These are phyloP conservation scores for Polydrusus pterygomalis DNA, from an alignment of 2,888 invertebrate species.

Conservation along the genomic window DNA sequence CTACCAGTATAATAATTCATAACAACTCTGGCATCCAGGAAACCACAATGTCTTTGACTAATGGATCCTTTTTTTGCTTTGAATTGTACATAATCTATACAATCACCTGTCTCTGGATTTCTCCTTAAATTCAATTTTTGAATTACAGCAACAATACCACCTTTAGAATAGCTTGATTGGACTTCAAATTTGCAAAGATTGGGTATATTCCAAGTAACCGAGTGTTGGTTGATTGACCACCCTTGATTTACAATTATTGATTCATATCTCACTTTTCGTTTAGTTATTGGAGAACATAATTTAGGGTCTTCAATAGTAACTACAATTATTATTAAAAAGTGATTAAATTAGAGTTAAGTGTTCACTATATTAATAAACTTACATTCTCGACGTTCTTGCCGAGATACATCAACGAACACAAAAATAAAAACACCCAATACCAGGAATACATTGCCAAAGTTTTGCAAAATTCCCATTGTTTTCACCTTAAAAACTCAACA, in stretches of 20 bases:
- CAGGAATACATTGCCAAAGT: background rate
- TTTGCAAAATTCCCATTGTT: constrained; percentile 6
- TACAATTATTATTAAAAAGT: constrained; percentile 20
- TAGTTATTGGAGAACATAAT: constrained; percentile 58
- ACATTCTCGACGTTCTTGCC: constrained; percentile 29
- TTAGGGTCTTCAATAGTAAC: constrained; percentile 42
- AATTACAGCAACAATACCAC: constrained; percentile 73
- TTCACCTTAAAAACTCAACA: constrained; percentile 14
- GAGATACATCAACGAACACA: constrained; percentile 24
- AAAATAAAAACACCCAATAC: constrained; percentile 27
- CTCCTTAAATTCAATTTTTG: constrained; percentile 72
- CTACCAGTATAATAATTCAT: constrained; percentile 29
- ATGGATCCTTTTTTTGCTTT: constrained; percentile 65
- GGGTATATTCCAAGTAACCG: constrained; percentile 62
- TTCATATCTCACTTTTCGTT: constrained; percentile 62
- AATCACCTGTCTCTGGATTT: constrained; percentile 67
- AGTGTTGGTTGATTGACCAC: constrained; percentile 60
- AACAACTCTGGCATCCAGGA: constrained; percentile 62
- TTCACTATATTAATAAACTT: constrained; percentile 12
- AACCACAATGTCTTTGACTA: constrained; percentile 66
- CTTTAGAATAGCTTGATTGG: constrained; percentile 57
- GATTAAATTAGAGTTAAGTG: background rate
- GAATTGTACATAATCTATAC: constrained; percentile 73
- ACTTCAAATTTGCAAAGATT: constrained; percentile 68
- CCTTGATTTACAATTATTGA: constrained; percentile 64